Evolutionary conservation across 2,797 vertebrate genomes (phyloP).

Genomic region (Coranthus polyacanthus): DNA sequence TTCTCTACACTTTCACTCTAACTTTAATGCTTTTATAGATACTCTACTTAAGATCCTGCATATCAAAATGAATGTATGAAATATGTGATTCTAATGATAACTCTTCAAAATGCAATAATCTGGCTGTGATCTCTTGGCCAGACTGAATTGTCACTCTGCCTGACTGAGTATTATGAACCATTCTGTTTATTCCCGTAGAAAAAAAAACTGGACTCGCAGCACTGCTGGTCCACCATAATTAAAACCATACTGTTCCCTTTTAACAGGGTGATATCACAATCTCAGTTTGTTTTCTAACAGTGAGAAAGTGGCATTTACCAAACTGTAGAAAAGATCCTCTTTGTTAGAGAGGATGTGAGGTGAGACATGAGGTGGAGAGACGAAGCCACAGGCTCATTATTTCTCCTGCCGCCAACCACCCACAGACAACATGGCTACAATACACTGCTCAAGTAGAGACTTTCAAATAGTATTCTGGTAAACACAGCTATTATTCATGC

Average conservation of each 20-base stretch:
- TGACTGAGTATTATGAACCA: constrained; percentile 4
- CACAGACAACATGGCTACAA: constrained; percentile 22
- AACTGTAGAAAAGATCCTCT: constrained; percentile 15
- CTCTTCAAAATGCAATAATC: neutral
- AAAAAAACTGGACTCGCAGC: constrained; percentile 14
- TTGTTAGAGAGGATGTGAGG: constrained; percentile 34
- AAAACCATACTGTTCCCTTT: constrained; percentile 46
- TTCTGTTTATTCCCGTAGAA: neutral
- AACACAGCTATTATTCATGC: constrained; percentile 18
- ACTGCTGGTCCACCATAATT: constrained; percentile 49
- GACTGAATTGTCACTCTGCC: neutral
- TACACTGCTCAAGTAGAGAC: constrained; percentile 10
- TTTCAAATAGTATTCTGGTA: constrained; percentile 18
- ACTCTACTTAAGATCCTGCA: neutral
- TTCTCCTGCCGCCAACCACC: constrained; percentile 34
- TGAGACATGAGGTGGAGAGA: constrained; percentile 39
- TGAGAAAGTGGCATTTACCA: constrained; percentile 41
- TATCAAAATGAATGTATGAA: neutral
- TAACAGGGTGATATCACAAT: constrained; percentile 34
- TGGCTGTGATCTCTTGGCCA: neutral
- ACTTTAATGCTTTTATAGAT: neutral
- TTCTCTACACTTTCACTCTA: neutral
- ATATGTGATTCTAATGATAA: neutral
- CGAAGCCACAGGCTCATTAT: constrained; percentile 25
- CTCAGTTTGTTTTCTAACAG: constrained; percentile 34